These are phyloP conservation scores for Meriones unguiculatus DNA, from an alignment of 2,113 vertebrate species.

Conservation along the genomic window DNA sequence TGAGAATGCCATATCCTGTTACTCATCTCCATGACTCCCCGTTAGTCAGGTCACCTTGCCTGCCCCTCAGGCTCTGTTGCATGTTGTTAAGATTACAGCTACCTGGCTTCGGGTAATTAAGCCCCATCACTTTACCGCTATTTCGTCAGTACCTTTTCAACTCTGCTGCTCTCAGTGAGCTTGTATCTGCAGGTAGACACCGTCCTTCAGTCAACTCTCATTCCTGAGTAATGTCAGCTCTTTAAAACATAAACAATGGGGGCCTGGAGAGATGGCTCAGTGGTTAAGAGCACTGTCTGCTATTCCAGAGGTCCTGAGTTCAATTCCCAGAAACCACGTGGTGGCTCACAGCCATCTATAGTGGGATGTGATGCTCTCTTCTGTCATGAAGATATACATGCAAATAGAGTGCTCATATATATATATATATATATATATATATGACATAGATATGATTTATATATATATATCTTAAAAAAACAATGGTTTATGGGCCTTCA, in stretches of 20 bases:
- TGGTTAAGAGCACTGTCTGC: too few species aligned
- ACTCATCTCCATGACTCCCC: neutral
- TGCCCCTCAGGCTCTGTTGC: neutral
- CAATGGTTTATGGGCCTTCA: neutral
- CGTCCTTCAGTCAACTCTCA: neutral
- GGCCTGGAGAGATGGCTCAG: too few species aligned
- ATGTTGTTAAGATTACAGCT: slow-evolving; percentile 30
- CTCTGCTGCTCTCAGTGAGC: neutral
- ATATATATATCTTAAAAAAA: neutral
- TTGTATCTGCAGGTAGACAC: neutral
- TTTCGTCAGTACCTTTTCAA: neutral
- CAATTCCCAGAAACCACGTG: too few species aligned
- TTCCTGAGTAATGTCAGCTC: neutral
- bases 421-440: too few species aligned
- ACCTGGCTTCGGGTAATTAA: slow-evolving; percentile 30
- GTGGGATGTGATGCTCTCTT: too few species aligned
- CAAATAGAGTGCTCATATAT: too few species aligned
- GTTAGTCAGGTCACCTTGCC: neutral
- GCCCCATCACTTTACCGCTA: neutral
- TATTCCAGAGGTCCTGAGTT: too few species aligned
- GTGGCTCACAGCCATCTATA: too few species aligned
- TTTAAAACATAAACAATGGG: neutral
- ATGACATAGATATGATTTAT: too few species aligned
- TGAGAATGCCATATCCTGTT: neutral
- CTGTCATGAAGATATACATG: too few species aligned